Evolutionary conservation across 2,113 vertebrate species (phyloP), one percentile per base, ranked within the genome.

Genomic region (Poecilia latipinna): DNA sequence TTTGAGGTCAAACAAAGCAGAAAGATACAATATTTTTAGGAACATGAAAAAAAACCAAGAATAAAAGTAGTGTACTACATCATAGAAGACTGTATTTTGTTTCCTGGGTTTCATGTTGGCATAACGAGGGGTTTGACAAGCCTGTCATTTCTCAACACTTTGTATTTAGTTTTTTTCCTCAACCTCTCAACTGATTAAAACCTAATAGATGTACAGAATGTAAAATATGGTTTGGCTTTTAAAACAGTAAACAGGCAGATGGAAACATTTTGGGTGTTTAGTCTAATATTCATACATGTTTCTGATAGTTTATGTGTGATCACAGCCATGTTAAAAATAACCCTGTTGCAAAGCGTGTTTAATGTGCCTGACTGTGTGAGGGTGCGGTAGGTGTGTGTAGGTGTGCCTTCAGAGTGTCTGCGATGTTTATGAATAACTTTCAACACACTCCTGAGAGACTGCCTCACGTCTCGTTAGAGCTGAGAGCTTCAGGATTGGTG

Each of bases 371-470:
- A 51, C 73, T 68, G 51, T 26, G 29, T 48, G 33, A 26, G 22
- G 29, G 65, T 4, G 35, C 11, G 37, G 32, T 33, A 69, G 51
- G 42, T 61, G 57, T 57, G 66, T 64, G 68, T 76, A 69, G 65
- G 62, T 74, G 60, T 73, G 60, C 54, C 10, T 44, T n/a, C 22
- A 24, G 65, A n/a, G 67, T 72, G 44, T 35, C 33, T 48, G 44
- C 29, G 42, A 65, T 44, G 51, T 77, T 80, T 66, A 70, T 72
- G 65, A 72, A 74, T 72, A 65, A 35, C 60, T 74, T 17, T 76
- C 65, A 66, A 61, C 67, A 72, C 66, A 28, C 44, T 29, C 24
- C 69, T 75, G 73, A 74, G 44, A 76, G 31, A 32, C 60, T 78
- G 72, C 37, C 48, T 51, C 42, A 22, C 28, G 67, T 77, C 69